Conservation (phyloP, 2,113 vertebrate species). For the Eurypyga helias region DNA sequence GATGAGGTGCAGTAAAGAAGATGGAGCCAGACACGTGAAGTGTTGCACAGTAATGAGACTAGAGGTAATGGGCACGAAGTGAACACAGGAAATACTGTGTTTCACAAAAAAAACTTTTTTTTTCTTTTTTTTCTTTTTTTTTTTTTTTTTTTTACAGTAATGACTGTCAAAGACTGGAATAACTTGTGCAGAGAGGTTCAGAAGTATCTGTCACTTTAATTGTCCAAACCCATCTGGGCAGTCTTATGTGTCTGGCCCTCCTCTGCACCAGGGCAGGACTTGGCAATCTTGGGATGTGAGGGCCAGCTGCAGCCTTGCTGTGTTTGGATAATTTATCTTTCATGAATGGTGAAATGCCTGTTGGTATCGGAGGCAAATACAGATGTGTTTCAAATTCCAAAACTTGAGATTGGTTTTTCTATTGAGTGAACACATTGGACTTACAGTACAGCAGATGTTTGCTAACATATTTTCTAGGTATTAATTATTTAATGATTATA, state of each 20-base stretch:
- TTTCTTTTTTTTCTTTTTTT: too few species aligned
- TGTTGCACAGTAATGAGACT: background rate
- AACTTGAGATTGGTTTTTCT: background rate
- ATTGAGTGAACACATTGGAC: background rate
- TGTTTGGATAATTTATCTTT: background rate
- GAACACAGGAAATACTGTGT: background rate
- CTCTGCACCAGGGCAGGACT: background rate
- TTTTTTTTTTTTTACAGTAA: too few species aligned
- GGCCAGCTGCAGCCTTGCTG: fast-evolving
- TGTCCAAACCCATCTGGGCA: background rate
- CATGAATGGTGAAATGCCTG: background rate
- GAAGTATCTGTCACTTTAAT: background rate
- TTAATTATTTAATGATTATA: background rate
- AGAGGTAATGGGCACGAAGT: background rate
- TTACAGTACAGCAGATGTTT: background rate
- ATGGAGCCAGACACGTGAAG: background rate
- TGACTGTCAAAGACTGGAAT: background rate
- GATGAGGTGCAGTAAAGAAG: background rate
- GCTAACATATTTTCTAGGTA: background rate
- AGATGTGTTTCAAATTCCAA: background rate
- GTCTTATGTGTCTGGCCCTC: background rate
- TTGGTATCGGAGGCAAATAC: background rate
- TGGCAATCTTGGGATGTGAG: background rate
- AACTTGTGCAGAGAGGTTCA: background rate
- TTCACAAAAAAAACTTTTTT: background rate